Base-by-base conservation (phyloP, 2,113 vertebrate genomes). In the Caretta caretta region DNA sequence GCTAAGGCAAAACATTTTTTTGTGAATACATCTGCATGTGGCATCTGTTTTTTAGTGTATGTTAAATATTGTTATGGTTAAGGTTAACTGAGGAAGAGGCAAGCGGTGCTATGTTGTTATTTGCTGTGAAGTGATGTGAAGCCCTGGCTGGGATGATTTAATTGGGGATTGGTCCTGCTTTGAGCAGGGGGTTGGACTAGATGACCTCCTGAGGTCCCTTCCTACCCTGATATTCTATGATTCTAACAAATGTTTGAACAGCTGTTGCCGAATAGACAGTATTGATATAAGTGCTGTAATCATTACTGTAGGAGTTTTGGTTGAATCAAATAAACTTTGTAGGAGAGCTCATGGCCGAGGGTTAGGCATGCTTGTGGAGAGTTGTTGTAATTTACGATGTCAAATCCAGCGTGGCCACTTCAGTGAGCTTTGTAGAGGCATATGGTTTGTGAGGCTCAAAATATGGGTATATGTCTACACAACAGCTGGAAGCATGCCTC, bases 191-290 rank as follows among this genome's bases (percentile, higher is more conserved):
- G 42, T 42, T 42, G 42, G 42, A 42, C 42, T 42, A 42, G 42
- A 42, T 42, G 42, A 42, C 42, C 42, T 42, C 42, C 42, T 42
- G 42, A 42, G 42, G 42, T 42, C 42, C 42, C 42, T 42, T 42
- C 42, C 5, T 5, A 42, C 42, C 42, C 42, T 42, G 42, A 42
- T 42, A 42, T 42, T 42, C 42, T 42, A 42, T 42, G 42, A 42
- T 42, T 42, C 97, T 97, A 96, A 96, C 94, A 97, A 97, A 97
- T 96, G 89, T 97, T 97, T 98, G 89, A 97, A 96, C 94, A 98
- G 94, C 95, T 98, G 96, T 90, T 93, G 80, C 80, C 48, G 80
- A 85, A 65, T 25, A 92, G 86, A 87, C 27, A 46, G 57, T 92
- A 57, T 91, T 94, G 84, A 72, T 94, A 2, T 19, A 93, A 96